phyloP scores from a whole-genome alignment of 2,113 vertebrate species.

The Gnathonemus echidnorhynchus region DNA sequence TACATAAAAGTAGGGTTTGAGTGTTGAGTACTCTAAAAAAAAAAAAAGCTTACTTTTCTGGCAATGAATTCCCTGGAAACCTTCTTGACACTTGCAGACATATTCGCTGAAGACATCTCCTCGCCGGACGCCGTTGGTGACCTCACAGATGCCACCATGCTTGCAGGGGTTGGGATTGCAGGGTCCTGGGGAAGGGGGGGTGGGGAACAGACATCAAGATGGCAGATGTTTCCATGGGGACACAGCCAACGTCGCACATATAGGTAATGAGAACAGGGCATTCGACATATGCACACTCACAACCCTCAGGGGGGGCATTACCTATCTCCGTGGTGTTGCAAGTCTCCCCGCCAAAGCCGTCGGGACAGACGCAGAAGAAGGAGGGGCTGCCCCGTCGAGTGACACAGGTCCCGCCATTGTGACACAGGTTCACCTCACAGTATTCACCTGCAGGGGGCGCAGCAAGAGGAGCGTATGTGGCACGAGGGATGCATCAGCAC shows the following conservation, averaged over 20 bases:
- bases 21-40: not conserved
- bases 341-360: constrained; percentile 75
- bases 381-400: constrained; percentile 49
- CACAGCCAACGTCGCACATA: not conserved
- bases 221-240: not conserved
- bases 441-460: constrained; percentile 64
- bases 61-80: constrained; percentile 77
- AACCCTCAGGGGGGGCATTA: constrained; percentile 31
- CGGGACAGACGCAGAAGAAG: constrained; percentile 79
- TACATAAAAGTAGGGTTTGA: not conserved
- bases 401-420: constrained; percentile 84
- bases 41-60: constrained; percentile 51
- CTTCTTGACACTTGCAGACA: constrained; percentile 71
- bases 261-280: not conserved
- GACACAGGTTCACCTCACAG: constrained; percentile 74
- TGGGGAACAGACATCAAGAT: no score
- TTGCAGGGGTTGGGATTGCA: constrained; percentile 41
- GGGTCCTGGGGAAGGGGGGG: not conserved
- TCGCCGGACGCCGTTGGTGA: constrained; percentile 47
- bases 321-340: constrained; percentile 83
- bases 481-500: not conserved
- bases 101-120: constrained; percentile 82
- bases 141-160: constrained; percentile 68
- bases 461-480: not conserved
- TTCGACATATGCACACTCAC: not conserved